A percentile compares a stretch with the other conserved stretches of the same genome.
These are phyloP conservation scores for Pholis gunnellus DNA, from an alignment of 2,113 vertebrate genomes.

Conservation along the genomic window DNA sequence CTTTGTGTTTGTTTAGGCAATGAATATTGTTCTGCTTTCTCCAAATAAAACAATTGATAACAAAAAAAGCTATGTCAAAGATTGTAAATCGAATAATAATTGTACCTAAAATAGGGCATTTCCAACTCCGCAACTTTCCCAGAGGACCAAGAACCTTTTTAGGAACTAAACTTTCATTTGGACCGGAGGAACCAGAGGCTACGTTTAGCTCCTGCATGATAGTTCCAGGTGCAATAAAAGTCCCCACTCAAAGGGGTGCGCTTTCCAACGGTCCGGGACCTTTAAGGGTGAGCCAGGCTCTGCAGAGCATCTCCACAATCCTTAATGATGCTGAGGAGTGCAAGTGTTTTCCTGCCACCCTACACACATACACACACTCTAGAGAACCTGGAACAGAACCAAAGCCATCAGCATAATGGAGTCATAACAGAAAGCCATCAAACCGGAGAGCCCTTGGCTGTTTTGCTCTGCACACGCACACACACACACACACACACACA, in stretches of 20 bases:
- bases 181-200: background rate
- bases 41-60: background rate
- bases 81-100: too few species aligned
- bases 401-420: conserved; percentile 80
- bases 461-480: conserved; percentile 19
- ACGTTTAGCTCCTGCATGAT: background rate
- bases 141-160: background rate
- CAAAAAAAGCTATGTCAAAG: background rate
- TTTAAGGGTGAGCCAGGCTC: conserved; percentile 2
- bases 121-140: background rate
- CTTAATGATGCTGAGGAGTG: conserved; percentile 32
- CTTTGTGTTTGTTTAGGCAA: background rate
- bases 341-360: conserved; percentile 29
- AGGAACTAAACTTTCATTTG: background rate
- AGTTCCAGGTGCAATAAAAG: background rate
- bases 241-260: background rate
- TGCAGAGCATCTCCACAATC: conserved; percentile 9
- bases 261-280: conserved; percentile 7
- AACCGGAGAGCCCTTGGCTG: conserved; percentile 61
- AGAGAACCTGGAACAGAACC: conserved; percentile 74
- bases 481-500: background rate
- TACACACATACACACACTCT: background rate
- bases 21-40: background rate
- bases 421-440: conserved; percentile 71
- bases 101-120: background rate